Percentiles rank a stretch among this genome's conserved stretches.
phyloP scores from a whole-genome alignment of 2,888 invertebrate species.

The Leucophenga maculata region DNA sequence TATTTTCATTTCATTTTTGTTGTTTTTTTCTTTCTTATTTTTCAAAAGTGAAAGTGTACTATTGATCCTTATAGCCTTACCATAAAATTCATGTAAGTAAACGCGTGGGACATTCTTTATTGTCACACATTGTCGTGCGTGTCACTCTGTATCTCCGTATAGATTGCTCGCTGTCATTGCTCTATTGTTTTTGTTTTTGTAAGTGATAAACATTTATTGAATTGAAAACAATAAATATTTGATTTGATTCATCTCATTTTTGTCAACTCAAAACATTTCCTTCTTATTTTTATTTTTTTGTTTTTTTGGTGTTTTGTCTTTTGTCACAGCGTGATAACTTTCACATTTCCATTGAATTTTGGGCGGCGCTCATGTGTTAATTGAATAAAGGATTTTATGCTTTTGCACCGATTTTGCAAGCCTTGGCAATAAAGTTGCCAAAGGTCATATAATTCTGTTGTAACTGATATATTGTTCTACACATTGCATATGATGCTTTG shows the following conservation, averaged over 20 bases:
- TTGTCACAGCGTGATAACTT: conserved; percentile 39
- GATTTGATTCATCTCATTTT: conserved; percentile 59
- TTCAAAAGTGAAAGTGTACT: conserved; percentile 17
- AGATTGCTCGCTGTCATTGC: conserved; percentile 21
- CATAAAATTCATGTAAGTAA: conserved; percentile 15
- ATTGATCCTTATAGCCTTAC: conserved; percentile 13
- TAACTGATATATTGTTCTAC: no score
- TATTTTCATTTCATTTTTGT: background rate
- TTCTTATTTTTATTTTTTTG: conserved; percentile 5
- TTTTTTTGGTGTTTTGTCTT: background rate
- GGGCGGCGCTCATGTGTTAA: conserved; percentile 41
- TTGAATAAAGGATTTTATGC: conserved; percentile 46
- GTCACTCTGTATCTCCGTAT: background rate
- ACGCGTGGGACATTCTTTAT: conserved; percentile 33
- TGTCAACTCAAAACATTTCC: background rate
- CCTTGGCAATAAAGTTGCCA: no score
- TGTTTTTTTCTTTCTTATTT: no score
- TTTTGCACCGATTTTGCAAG: no score
- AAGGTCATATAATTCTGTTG: no score
- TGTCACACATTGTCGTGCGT: conserved; percentile 37
- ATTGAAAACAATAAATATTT: conserved; percentile 64
- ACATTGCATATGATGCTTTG: no score
- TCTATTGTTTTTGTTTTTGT: conserved; percentile 23
- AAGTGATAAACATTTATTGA: conserved; percentile 64
- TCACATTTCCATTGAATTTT: conserved; percentile 54